Evolutionary conservation across 1,140 invertebrate genomes (phyloP).

Genomic region (Zaprionus camerounensis): DNA sequence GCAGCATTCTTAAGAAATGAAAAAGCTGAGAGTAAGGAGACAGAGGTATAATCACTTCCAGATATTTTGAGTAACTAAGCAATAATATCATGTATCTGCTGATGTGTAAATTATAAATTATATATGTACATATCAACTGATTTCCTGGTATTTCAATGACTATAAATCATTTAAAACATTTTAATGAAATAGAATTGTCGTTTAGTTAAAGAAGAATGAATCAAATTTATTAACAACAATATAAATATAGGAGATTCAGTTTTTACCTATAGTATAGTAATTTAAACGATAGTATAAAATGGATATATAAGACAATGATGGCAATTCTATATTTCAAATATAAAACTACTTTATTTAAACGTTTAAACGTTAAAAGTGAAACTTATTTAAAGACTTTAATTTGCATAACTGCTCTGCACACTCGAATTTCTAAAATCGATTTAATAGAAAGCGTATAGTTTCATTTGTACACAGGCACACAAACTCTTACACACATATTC

Average conservation of each 20-base stretch:
- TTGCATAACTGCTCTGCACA: slow-evolving; percentile 20
- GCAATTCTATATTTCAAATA: too few species aligned
- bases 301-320: too few species aligned
- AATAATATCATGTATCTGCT: slow-evolving; percentile 1
- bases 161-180: slow-evolving; percentile 27
- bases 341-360: too few species aligned
- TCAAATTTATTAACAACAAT: background rate
- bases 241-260: background rate
- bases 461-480: slow-evolving; percentile 17
- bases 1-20: background rate
- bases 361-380: too few species aligned
- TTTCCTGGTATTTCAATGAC: slow-evolving; percentile 12
- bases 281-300: too few species aligned
- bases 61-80: background rate
- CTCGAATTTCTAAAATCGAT: slow-evolving; percentile 30
- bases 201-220: too few species aligned
- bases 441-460: slow-evolving; percentile 20
- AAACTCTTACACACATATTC: background rate
- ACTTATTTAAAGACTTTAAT: slow-evolving; percentile 1
- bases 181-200: background rate
- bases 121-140: slow-evolving; percentile 12
- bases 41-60: slow-evolving; percentile 5
- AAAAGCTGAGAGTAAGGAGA: background rate
- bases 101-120: slow-evolving; percentile 45
- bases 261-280: too few species aligned